Conservation (phyloP, 2,113 vertebrate genomes). For the Lethenteron reissneri region DNA sequence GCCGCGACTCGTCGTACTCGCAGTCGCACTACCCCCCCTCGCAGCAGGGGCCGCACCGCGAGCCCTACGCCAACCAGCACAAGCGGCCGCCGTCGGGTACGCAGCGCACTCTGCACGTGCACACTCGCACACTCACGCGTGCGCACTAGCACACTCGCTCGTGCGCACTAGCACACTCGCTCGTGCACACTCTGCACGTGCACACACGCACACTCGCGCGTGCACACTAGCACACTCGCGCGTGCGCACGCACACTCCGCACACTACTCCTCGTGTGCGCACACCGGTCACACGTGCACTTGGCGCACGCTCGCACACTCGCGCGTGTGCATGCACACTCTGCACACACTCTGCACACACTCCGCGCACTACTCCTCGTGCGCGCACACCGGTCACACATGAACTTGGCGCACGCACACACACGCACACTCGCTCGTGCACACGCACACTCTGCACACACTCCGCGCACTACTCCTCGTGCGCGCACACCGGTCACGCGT, state of each 20-base stretch:
- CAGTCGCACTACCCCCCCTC: conserved; percentile 30
- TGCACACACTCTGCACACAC: conserved; percentile 35
- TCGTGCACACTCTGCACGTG: conserved; percentile 33
- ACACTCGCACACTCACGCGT: not conserved
- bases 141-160: not conserved
- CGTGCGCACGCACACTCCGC: conserved; percentile 13
- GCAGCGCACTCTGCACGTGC: not conserved
- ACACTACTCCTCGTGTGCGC: conserved; percentile 17
- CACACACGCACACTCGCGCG: conserved; percentile 14
- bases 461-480: conserved; percentile 16
- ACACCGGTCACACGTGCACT: conserved; percentile 35
- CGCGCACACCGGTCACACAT: conserved; percentile 33
- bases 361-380: conserved; percentile 13
- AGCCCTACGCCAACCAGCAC: not conserved
- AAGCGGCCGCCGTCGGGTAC: not conserved
- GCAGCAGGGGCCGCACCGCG: not conserved
- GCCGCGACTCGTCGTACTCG: conserved; percentile 47
- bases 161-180: too few species aligned
- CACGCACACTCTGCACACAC: conserved; percentile 40
- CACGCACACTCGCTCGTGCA: conserved; percentile 28
- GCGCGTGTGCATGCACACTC: not conserved
- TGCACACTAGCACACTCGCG: conserved; percentile 70
- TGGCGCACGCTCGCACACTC: conserved; percentile 20
- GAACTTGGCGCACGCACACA: conserved; percentile 17
- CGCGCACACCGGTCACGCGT: conserved; percentile 33